Evolutionary conservation across 2,888 invertebrate species (phyloP).

Genomic region (Plagodis pulveraria): DNA sequence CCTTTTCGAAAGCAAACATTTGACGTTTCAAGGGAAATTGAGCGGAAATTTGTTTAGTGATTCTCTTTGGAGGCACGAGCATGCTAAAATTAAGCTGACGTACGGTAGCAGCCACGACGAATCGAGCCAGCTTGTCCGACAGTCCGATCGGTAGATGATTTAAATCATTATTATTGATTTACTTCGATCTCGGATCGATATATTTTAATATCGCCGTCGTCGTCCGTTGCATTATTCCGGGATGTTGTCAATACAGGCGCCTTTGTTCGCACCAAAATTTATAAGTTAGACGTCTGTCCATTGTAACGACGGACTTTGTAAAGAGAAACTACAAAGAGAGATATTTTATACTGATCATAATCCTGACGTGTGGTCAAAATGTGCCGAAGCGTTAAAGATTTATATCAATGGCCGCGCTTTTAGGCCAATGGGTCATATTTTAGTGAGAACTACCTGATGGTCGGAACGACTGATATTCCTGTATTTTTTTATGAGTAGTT

Average conservation of each 20-base stretch:
- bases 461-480: slow-evolving; percentile 34
- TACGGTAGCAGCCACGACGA: slow-evolving; percentile 53
- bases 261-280: slow-evolving; percentile 82
- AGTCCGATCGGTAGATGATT: slow-evolving; percentile 52
- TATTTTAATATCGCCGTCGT: slow-evolving; percentile 75
- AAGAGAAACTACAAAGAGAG: slow-evolving; percentile 65
- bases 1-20: slow-evolving; percentile 78
- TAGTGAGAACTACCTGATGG: slow-evolving; percentile 36
- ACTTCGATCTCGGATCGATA: slow-evolving; percentile 70
- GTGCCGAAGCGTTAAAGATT: slow-evolving; percentile 81
- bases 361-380: slow-evolving; percentile 81
- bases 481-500: slow-evolving; percentile 4
- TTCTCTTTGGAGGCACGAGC: slow-evolving; percentile 51
- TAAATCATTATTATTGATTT: slow-evolving; percentile 77
- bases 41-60: slow-evolving; percentile 70
- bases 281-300: slow-evolving; percentile 78
- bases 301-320: slow-evolving; percentile 59
- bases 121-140: slow-evolving; percentile 44
- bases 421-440: slow-evolving; percentile 54
- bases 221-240: slow-evolving; percentile 71
- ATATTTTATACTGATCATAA: slow-evolving; percentile 78
- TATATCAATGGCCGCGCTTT: slow-evolving; percentile 60
- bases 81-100: slow-evolving; percentile 57
- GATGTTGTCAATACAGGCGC: slow-evolving; percentile 78
- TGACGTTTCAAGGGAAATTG: slow-evolving; percentile 79